phyloP scores from a whole-genome alignment of 2,113 vertebrate genomes.

The Triplophysa rosa region DNA sequence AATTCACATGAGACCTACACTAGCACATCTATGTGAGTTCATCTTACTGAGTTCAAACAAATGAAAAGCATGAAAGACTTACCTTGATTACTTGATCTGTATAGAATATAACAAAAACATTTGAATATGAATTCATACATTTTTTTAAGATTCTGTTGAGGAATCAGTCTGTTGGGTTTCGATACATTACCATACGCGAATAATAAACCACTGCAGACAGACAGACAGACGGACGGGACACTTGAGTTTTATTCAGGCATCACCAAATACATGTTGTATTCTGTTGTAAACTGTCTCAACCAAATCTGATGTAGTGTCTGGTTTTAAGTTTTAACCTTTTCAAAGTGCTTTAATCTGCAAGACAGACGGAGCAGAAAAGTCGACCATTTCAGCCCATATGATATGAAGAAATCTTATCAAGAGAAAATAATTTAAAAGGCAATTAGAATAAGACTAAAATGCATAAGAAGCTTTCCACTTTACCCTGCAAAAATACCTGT shows the following conservation, averaged over 20 bases:
- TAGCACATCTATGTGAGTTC: too few relatives aligned
- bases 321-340: conserved; percentile 60
- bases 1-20: too few relatives aligned
- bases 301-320: conserved; percentile 47
- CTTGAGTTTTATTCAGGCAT: conserved; percentile 78
- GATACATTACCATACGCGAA: background rate
- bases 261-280: conserved; percentile 63
- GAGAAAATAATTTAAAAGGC: conserved; percentile 58
- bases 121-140: too few relatives aligned
- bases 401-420: conserved; percentile 31
- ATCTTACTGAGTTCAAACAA: too few relatives aligned
- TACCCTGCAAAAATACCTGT: conserved; percentile 18
- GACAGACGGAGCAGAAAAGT: conserved; percentile 40
- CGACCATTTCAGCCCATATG: background rate
- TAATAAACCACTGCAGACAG: conserved; percentile 3
- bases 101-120: too few relatives aligned
- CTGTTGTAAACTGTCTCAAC: conserved; percentile 65
- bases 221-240: conserved; percentile 55
- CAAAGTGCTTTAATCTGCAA: conserved; percentile 61
- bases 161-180: too few relatives aligned
- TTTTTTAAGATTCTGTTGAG: too few relatives aligned
- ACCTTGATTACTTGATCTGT: too few relatives aligned
- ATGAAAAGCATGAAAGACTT: too few relatives aligned
- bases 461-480: background rate
- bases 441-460: conserved; percentile 44